A percentile compares a stretch with the other conserved stretches of the same genome.
Conservation (phyloP, 2,797 vertebrate species). For the Coilia nasus region DNA sequence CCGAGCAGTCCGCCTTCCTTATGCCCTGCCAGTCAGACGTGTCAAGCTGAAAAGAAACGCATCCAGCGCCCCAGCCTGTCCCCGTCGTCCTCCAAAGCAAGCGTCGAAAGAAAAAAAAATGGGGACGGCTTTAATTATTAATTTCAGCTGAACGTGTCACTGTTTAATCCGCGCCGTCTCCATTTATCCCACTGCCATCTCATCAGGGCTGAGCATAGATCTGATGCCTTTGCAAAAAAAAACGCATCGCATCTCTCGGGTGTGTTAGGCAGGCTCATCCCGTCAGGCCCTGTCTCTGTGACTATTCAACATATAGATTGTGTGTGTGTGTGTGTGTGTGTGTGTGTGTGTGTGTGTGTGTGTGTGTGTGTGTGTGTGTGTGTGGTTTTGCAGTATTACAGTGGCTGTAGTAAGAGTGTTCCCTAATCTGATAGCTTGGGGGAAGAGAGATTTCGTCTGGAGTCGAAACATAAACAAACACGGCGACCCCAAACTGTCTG, state of each 20-base stretch:
- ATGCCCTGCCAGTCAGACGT: slow-evolving; percentile 40
- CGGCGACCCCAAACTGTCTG: slow-evolving; percentile 69
- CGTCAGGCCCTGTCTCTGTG: slow-evolving; percentile 43
- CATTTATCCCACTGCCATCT: slow-evolving; percentile 72
- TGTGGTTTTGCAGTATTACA: slow-evolving; percentile 48
- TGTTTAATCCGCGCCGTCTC: slow-evolving; percentile 66
- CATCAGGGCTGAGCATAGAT: slow-evolving; percentile 64
- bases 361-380: neutral
- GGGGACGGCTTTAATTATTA: slow-evolving; percentile 69
- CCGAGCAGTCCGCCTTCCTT: slow-evolving; percentile 57
- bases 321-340: slow-evolving; percentile 45
- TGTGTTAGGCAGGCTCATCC: slow-evolving; percentile 60
- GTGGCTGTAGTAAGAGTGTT: slow-evolving; percentile 47
- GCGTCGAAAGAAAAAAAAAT: slow-evolving; percentile 30
- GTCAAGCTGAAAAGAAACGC: slow-evolving; percentile 42
- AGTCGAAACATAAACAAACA: slow-evolving; percentile 57
- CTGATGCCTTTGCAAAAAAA: slow-evolving; percentile 66
- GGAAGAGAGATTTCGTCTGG: slow-evolving; percentile 53
- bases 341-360: slow-evolving; percentile 1
- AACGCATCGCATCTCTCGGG: slow-evolving; percentile 46
- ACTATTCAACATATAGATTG: slow-evolving; percentile 69
- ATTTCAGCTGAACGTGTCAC: slow-evolving; percentile 75
- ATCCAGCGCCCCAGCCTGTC: slow-evolving; percentile 26
- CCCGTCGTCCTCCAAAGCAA: slow-evolving; percentile 18
- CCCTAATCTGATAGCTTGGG: slow-evolving; percentile 71